Base-by-base conservation (phyloP, 2,113 vertebrate species). In the Oryzias celebensis region DNA sequence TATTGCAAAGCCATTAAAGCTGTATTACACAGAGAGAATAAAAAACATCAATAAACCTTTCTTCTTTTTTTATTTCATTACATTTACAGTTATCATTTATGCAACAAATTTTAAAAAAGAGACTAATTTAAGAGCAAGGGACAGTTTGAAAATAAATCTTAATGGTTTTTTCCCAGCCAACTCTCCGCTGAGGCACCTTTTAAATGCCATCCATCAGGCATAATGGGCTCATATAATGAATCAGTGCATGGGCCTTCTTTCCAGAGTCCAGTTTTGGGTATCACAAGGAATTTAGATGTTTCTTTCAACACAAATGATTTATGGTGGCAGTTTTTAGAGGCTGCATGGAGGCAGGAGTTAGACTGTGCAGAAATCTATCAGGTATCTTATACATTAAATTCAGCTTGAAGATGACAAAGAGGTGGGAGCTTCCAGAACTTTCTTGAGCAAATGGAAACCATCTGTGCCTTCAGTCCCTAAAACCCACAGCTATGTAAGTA, bases 361-460 rank as follows among this genome's bases (percentile, higher is more conserved):
- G 60, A 74, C 62, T 73, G 56, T 85, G 69, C 78, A 88, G 78
- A 69, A 72, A 75, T 66, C 65, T 71, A 69, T 83, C 72, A 85
- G 84, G 80, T 54, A 58, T 68, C 58, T 81, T 78, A 48, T 13
- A 80, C 36, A 36, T 36, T 3, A 36, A 12, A 36, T 36, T 84
- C 85, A 82, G 66, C 55, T 45, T 68, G 46, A 55, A 63, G 31
- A 73, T 65, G 72, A 78, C 63, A 63, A 66, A 70, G 65, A 51
- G 52, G 46, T 70, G 14, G 26, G 49, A 61, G 42, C 54, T 69
- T 47, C 24, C 5, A 28, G 57, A 52, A 12, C 67, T 60, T 46
- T 78, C 54, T 63, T 42, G 71, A 55, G 47, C 28, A 87, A 89
- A 91, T 84, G 59, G 68, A 80, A 90, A 86, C 79, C 87, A 89